Evolutionary conservation across 1,140 invertebrate genomes (phyloP).

Genomic region (Cydia pomonella): DNA sequence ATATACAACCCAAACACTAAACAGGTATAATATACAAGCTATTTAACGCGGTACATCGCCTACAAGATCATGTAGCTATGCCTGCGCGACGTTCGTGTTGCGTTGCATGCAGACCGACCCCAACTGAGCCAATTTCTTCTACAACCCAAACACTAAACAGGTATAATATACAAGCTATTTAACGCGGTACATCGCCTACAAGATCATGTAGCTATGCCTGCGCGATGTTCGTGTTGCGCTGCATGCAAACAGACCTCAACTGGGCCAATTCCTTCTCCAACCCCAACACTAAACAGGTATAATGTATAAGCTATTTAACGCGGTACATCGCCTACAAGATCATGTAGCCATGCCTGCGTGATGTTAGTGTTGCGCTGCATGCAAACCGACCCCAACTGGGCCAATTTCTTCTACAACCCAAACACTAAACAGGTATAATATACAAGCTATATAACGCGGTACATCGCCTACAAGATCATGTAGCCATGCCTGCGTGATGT

Average conservation of each 20-base stretch:
- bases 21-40: no score
- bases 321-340: conserved; percentile 89
- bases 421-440: conserved; percentile 85
- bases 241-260: conserved; percentile 99
- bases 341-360: conserved; percentile 94
- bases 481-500: conserved; percentile 93
- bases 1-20: no score
- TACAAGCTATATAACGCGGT: conserved; percentile 42
- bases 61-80: conserved; percentile 92
- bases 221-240: conserved; percentile 93
- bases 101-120: conserved; percentile 99
- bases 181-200: conserved; percentile 84
- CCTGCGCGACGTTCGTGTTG: conserved; percentile 92
- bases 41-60: conserved; percentile 95
- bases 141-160: conserved; percentile 90
- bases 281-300: conserved; percentile 86
- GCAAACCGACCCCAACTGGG: conserved; percentile 99
- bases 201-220: conserved; percentile 93
- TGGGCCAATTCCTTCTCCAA: conserved; percentile 99
- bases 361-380: conserved; percentile 96
- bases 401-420: conserved; percentile 97
- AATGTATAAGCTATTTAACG: not conserved
- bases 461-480: conserved; percentile 92
- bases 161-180: conserved; percentile 49
- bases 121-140: conserved; percentile 99